Conservation (phyloP, 2,797 vertebrate genomes). For the Hyperoplus lanceolatus region DNA sequence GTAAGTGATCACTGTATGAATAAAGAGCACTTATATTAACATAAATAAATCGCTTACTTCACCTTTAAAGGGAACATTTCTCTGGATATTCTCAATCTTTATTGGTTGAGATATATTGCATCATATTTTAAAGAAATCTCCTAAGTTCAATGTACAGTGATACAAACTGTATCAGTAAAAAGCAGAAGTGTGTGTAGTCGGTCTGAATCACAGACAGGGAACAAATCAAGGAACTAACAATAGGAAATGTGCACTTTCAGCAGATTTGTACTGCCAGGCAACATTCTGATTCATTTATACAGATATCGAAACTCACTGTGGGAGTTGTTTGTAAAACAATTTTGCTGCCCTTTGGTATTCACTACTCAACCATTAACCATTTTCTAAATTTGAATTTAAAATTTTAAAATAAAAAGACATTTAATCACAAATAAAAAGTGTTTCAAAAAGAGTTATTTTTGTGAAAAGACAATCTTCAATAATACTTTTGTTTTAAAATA, state of each 20-base stretch:
- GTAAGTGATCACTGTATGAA: too few relatives aligned
- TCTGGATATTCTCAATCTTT: background rate
- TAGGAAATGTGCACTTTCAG: background rate
- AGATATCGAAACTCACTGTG: background rate
- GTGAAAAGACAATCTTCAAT: too few relatives aligned
- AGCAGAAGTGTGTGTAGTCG: background rate
- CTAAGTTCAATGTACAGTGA: background rate
- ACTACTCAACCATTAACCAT: background rate
- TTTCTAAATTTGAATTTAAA: background rate
- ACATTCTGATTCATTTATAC: background rate
- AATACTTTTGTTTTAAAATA: background rate
- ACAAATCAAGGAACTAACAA: background rate
- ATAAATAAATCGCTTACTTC: too few relatives aligned
- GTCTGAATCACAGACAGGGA: background rate
- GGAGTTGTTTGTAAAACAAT: background rate
- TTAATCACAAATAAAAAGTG: background rate
- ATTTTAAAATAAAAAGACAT: background rate
- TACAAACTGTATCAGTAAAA: background rate
- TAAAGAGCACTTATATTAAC: too few relatives aligned
- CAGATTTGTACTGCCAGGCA: background rate
- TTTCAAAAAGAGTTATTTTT: background rate
- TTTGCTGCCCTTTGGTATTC: background rate
- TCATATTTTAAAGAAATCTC: background rate
- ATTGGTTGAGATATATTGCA: background rate
- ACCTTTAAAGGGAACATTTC: too few relatives aligned